A percentile compares a stretch with the other conserved stretches of the same genome.
These are phyloP conservation scores for Nothocercus julius DNA, from an alignment of 2,113 vertebrate genomes.

Conservation along the genomic window DNA sequence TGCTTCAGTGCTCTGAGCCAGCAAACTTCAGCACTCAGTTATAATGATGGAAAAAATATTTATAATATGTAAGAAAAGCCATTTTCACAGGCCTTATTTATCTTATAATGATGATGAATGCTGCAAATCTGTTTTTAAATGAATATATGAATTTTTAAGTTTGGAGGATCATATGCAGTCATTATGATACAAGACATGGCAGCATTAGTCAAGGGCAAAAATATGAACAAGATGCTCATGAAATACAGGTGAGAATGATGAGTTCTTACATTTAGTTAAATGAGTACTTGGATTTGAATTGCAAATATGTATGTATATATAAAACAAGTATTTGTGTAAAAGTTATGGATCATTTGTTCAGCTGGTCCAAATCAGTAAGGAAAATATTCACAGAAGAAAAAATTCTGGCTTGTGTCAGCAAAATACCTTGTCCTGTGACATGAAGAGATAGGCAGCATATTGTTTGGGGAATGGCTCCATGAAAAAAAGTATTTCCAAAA, in stretches of 20 bases:
- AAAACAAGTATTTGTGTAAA: neutral
- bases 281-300: neutral
- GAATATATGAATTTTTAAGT: slow-evolving; percentile 35
- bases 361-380: neutral
- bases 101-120: slow-evolving; percentile 56
- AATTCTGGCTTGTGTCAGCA: neutral
- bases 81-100: slow-evolving; percentile 5
- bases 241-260: rapidly evolving
- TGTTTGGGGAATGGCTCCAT: neutral
- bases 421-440: neutral
- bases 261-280: neutral
- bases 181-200: neutral
- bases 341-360: neutral
- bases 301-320: neutral
- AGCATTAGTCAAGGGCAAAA: neutral
- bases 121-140: neutral
- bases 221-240: neutral
- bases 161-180: neutral
- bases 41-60: slow-evolving; percentile 46
- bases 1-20: neutral
- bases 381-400: neutral
- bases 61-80: slow-evolving; percentile 15
- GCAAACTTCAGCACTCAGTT: neutral
- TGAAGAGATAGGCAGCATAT: neutral
- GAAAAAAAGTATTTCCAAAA: neutral